phyloP scores from a whole-genome alignment of 2,797 vertebrate genomes.

The Epinephelus awoara region DNA sequence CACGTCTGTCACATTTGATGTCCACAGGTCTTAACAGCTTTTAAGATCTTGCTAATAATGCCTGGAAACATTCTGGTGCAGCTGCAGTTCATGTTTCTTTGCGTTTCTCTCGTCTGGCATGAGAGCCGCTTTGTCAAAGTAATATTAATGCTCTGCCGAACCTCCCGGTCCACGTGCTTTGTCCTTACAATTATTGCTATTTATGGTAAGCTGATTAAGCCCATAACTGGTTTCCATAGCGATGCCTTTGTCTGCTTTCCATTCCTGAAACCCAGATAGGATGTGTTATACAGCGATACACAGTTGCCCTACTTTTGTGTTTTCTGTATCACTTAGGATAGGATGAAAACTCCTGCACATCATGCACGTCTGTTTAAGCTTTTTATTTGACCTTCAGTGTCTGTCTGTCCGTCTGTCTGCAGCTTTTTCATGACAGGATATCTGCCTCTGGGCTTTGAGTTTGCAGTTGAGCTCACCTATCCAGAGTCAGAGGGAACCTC shows the following conservation, averaged over 20 bases:
- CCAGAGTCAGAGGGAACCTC: constrained; percentile 97
- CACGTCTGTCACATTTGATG: not conserved
- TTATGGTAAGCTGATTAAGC: constrained; percentile 68
- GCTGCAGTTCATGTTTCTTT: constrained; percentile 8
- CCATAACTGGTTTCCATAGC: constrained; percentile 67
- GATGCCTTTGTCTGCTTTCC: constrained; percentile 43
- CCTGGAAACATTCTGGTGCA: not conserved
- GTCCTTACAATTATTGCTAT: constrained; percentile 54
- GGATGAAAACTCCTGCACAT: not conserved
- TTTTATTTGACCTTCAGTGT: constrained; percentile 11
- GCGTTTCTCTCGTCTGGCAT: not conserved
- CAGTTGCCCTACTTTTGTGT: constrained; percentile 35
- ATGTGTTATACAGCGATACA: constrained; percentile 24
- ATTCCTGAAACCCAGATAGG: constrained; percentile 34
- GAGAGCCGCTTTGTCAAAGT: constrained; percentile 29
- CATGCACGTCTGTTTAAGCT: not conserved
- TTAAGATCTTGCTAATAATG: not conserved
- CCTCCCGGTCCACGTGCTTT: constrained; percentile 27
- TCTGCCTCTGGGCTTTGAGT: constrained; percentile 96
- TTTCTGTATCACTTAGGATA: not conserved
- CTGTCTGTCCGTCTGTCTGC: constrained; percentile 29
- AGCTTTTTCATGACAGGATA: constrained; percentile 99
- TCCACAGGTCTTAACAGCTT: not conserved
- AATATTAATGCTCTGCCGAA: constrained; percentile 10
- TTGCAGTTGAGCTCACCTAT: constrained; percentile 95